These are phyloP conservation scores for Serripes groenlandicus DNA, from an alignment of 2,888 invertebrate genomes.

Conservation along the genomic window DNA sequence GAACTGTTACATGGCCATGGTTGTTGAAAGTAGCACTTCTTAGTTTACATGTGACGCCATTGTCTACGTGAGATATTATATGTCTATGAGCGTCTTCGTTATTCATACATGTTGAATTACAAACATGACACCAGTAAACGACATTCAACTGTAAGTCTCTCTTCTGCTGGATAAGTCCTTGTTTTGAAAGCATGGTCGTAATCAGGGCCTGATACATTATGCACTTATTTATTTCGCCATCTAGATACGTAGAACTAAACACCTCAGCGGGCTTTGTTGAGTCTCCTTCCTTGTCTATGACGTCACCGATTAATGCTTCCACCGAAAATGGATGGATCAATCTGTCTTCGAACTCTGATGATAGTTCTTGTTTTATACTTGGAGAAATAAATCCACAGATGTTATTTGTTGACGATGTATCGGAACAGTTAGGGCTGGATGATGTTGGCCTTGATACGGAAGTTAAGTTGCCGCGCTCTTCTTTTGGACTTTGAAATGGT, in stretches of 20 bases:
- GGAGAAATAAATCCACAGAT: neutral
- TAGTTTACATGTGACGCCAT: slow-evolving; percentile 40
- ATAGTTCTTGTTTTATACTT: neutral
- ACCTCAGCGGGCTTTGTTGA: slow-evolving; percentile 42
- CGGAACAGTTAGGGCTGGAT: neutral
- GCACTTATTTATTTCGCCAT: neutral
- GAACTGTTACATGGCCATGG: slow-evolving; percentile 48
- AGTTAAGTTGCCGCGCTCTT: neutral
- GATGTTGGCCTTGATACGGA: neutral
- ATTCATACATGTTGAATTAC: slow-evolving; percentile 49
- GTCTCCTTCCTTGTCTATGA: neutral
- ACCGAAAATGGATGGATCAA: slow-evolving; percentile 54
- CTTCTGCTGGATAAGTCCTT: no score
- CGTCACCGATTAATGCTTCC: slow-evolving; percentile 38
- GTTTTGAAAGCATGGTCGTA: neutral
- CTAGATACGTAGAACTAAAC: neutral
- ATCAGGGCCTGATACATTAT: neutral
- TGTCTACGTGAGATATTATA: slow-evolving; percentile 29
- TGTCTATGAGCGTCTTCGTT: slow-evolving; percentile 47
- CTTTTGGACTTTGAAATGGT: neutral
- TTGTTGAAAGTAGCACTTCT: slow-evolving; percentile 28
- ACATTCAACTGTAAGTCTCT: neutral
- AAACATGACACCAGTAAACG: slow-evolving; percentile 61
- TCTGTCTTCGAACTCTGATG: neutral
- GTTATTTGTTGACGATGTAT: neutral